Conservation (phyloP, 2,888 invertebrate genomes). For the Leuctra nigra region DNA sequence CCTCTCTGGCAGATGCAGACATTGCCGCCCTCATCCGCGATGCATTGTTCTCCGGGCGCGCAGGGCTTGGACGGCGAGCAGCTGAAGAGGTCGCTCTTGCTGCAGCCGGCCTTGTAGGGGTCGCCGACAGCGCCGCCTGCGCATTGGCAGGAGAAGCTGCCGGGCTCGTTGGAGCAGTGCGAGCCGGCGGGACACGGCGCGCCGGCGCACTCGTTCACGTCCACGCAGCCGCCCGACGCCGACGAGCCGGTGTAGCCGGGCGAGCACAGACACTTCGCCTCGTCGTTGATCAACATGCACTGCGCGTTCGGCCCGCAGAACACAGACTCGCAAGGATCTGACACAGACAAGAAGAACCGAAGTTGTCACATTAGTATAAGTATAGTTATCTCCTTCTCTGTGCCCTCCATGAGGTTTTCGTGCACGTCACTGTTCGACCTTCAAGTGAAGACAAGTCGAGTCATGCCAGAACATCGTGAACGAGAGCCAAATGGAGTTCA, state of each 20-base stretch:
- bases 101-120: constrained; percentile 71
- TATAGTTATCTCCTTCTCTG: too few species aligned
- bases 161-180: constrained; percentile 82
- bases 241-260: constrained; percentile 71
- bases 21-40: constrained; percentile 68
- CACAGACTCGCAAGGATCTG: constrained; percentile 85
- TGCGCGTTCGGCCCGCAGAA: constrained; percentile 82
- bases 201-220: constrained; percentile 79
- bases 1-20: constrained; percentile 88
- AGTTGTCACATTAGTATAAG: too few species aligned
- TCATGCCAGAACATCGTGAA: too few species aligned
- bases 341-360: too few species aligned
- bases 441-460: too few species aligned
- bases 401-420: too few species aligned
- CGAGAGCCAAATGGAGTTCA: too few species aligned
- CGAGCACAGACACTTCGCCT: constrained; percentile 77
- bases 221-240: constrained; percentile 66
- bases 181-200: constrained; percentile 80
- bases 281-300: constrained; percentile 76
- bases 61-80: constrained; percentile 74
- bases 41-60: constrained; percentile 78
- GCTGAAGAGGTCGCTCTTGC: constrained; percentile 54
- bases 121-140: constrained; percentile 65
- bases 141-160: constrained; percentile 81
- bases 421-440: too few species aligned